Evolutionary conservation across 2,113 vertebrate genomes (phyloP).

Genomic region (Raja brachyura): DNA sequence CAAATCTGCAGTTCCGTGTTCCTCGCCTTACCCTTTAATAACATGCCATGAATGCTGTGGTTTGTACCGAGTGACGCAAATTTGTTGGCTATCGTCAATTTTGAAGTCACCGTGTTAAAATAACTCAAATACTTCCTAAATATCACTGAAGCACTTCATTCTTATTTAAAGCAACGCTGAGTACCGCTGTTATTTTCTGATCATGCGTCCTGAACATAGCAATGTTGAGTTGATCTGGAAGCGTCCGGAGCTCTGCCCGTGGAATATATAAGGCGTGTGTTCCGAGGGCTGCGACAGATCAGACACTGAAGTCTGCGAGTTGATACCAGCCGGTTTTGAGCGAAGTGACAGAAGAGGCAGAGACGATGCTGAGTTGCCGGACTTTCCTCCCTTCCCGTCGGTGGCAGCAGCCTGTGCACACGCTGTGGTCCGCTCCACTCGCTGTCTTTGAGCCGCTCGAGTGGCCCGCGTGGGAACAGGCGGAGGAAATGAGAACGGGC

Average conservation of each 20-base stretch:
- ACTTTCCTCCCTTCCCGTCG: conserved; percentile 47
- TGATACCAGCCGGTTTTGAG: neutral
- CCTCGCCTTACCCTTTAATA: too few relatives aligned
- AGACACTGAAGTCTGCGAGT: neutral
- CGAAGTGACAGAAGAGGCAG: conserved; percentile 49
- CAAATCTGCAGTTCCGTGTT: neutral
- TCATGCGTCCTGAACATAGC: neutral
- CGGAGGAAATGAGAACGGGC: conserved; percentile 40
- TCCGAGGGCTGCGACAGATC: neutral
- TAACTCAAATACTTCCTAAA: neutral
- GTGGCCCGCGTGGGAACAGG: conserved; percentile 45
- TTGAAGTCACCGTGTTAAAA: neutral
- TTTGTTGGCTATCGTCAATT: neutral
- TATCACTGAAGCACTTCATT: too few relatives aligned
- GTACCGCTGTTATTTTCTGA: too few relatives aligned
- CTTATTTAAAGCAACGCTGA: too few relatives aligned
- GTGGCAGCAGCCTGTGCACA: conserved; percentile 45
- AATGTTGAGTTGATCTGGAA: conserved; percentile 31
- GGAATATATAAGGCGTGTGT: conserved; percentile 41
- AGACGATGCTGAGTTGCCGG: conserved; percentile 41
- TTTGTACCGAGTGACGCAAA: neutral
- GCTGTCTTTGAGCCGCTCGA: conserved; percentile 45
- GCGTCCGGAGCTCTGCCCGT: conserved; percentile 24
- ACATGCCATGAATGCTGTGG: too few relatives aligned
- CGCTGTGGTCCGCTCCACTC: conserved; percentile 46